Evolutionary conservation across 2,888 invertebrate species (phyloP).

Genomic region (Philonicus albiceps): DNA sequence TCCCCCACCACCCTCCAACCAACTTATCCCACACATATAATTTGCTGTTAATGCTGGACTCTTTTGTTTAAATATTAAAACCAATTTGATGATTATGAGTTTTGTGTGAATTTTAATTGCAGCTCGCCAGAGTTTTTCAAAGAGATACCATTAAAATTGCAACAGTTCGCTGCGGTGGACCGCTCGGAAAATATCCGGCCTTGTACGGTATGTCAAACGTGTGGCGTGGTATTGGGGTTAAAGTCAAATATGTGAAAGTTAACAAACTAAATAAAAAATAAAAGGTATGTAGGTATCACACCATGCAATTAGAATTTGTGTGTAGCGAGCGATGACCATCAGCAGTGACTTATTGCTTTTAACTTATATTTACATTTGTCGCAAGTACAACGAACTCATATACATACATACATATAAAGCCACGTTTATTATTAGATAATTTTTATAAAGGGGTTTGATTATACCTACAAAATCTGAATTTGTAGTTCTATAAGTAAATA

Average conservation of each 20-base stretch:
- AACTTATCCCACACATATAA: not conserved
- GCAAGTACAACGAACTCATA: no score
- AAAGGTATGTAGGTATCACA: not conserved
- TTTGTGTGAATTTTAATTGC: not conserved
- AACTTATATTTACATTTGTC: no score
- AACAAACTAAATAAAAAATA: not conserved
- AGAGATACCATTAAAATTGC: not conserved
- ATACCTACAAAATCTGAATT: no score
- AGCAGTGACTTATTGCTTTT: no score
- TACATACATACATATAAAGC: no score
- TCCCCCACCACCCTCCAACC: not conserved
- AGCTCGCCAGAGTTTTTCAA: not conserved
- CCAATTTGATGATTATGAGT: not conserved
- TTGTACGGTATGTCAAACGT: not conserved
- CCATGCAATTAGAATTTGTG: not conserved
- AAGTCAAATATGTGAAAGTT: not conserved
- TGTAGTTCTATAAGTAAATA: no score
- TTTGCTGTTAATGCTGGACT: not conserved
- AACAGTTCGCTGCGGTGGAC: not conserved
- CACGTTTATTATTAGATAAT: no score
- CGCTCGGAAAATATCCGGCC: not conserved
- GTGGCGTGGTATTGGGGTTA: not conserved
- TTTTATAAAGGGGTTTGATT: no score
- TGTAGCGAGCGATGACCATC: no score
- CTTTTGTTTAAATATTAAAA: not conserved